phyloP scores from a whole-genome alignment of 2,888 invertebrate genomes.

The Himalopsyche tibetana region DNA sequence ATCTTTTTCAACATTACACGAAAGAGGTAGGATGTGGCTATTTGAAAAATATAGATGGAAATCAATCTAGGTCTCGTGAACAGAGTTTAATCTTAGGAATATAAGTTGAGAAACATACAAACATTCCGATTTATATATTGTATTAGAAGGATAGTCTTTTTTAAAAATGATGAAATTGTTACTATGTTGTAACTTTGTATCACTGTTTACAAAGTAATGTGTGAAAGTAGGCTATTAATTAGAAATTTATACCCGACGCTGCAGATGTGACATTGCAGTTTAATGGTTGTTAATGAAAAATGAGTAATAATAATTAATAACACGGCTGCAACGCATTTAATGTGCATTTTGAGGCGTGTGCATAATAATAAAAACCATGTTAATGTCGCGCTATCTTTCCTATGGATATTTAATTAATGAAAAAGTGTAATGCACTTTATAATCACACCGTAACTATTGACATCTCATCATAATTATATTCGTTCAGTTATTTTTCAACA shows the following conservation, averaged over 20 bases:
- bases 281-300: constrained; percentile 7
- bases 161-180: no score
- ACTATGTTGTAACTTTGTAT: no score
- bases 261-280: constrained; percentile 6
- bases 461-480: neutral
- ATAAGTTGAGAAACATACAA: no score
- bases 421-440: neutral
- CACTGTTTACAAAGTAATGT: neutral
- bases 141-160: no score
- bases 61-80: no score
- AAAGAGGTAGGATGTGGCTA: no score
- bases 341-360: constrained; percentile 26
- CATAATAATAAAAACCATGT: constrained; percentile 34
- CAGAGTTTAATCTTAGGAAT: no score
- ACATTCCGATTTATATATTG: no score
- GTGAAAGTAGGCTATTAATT: neutral
- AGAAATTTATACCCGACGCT: neutral
- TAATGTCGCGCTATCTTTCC: constrained; percentile 6
- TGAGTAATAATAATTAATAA: constrained; percentile 30
- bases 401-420: constrained; percentile 12
- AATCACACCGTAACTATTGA: constrained; percentile 30
- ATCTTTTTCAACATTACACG: no score
- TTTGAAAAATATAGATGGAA: no score
- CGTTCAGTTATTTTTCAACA: neutral
- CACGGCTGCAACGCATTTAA: constrained; percentile 15